These are phyloP conservation scores for Trileptium ribeirensis DNA, from an alignment of 2,888 invertebrate genomes.

Conservation along the genomic window DNA sequence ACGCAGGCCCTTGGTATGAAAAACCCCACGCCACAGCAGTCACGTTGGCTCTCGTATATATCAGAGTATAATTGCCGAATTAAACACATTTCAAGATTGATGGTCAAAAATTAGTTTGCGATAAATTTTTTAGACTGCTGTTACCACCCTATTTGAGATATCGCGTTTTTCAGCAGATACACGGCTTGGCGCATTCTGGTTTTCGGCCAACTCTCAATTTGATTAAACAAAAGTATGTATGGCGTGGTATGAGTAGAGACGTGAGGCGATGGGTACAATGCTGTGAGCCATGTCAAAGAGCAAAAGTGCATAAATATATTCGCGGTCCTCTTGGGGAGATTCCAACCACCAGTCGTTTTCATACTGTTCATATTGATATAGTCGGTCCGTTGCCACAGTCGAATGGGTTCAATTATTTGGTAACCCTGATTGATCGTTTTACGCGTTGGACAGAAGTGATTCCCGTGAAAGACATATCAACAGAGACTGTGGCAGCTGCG, in stretches of 20 bases:
- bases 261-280: neutral
- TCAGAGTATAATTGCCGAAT: no score
- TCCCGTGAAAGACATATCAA: neutral
- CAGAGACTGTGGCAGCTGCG: neutral
- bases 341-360: neutral
- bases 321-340: neutral
- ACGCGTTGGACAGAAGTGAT: neutral
- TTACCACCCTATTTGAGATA: no score
- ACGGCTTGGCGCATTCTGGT: no score
- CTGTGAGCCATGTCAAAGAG: constrained; percentile 14
- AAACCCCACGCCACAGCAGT: no score
- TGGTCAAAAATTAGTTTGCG: no score
- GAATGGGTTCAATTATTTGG: neutral
- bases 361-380: constrained; percentile 14
- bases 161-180: no score
- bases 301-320: neutral
- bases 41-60: no score
- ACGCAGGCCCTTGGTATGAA: no score
- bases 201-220: no score
- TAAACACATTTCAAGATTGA: no score
- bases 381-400: neutral
- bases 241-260: constrained; percentile 3
- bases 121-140: no score
- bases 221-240: no score
- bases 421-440: neutral